phyloP scores from a whole-genome alignment of 2,797 vertebrate species.

The Artibeus lituratus region DNA sequence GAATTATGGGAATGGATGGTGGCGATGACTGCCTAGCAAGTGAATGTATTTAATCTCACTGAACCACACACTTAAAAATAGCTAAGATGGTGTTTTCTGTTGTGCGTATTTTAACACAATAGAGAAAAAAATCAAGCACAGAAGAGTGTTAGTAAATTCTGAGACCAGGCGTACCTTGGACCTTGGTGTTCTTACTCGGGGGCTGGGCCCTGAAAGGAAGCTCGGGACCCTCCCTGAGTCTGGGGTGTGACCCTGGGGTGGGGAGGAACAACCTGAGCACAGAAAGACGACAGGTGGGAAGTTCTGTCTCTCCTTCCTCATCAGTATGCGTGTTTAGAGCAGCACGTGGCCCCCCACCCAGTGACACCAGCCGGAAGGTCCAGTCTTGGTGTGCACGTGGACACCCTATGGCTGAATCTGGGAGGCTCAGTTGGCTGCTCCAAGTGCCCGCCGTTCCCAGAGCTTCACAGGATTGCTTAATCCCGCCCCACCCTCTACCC shows the following conservation, averaged over 20 bases:
- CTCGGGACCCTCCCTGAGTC: neutral
- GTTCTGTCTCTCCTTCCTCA: neutral
- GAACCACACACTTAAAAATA: neutral
- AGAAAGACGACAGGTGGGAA: neutral
- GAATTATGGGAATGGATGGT: neutral
- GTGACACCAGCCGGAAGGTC: neutral
- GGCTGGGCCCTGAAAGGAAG: neutral
- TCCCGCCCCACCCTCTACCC: constrained; percentile 36
- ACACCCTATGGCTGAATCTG: neutral
- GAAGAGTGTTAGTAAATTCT: neutral
- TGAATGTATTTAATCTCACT: neutral
- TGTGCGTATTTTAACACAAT: neutral
- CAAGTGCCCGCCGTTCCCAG: constrained; percentile 70
- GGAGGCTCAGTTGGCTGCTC: constrained; percentile 66
- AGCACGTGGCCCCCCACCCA: neutral
- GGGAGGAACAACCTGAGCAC: neutral
- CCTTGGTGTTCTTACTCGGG: neutral
- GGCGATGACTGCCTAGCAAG: neutral
- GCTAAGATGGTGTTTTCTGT: neutral
- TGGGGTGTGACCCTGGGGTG: rapidly evolving
- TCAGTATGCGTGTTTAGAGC: neutral
- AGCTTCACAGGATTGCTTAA: constrained; percentile 71
- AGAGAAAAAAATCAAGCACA: neutral
- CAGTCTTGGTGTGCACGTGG: neutral
- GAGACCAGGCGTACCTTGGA: neutral